These are phyloP conservation scores for Falco cherrug DNA, from an alignment of 2,797 vertebrate genomes.

Conservation along the genomic window DNA sequence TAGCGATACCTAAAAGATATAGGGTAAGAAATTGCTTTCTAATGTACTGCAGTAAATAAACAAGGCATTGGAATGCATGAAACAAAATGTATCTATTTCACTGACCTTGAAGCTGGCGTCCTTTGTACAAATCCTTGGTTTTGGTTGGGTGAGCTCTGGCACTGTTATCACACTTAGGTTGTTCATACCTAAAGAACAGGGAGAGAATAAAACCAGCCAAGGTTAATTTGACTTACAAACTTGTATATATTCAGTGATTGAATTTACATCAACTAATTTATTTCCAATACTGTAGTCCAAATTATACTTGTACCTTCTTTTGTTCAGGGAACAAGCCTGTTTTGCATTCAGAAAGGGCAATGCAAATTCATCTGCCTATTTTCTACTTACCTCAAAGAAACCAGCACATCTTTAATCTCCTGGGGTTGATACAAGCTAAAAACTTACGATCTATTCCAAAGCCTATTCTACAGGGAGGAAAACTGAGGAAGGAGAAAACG, in stretches of 20 bases:
- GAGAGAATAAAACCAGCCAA: neutral
- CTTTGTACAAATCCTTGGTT: conserved; percentile 89
- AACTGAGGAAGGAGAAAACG: neutral
- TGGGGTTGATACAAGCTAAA: neutral
- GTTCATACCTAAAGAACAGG: conserved; percentile 85
- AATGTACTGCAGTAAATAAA: neutral
- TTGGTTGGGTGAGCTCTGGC: conserved; percentile 92
- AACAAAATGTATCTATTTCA: neutral
- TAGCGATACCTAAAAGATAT: neutral
- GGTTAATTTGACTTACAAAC: neutral
- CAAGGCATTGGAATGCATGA: neutral
- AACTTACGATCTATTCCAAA: neutral
- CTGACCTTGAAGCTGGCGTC: conserved; percentile 93
- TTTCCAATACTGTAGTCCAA: neutral
- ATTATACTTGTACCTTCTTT: neutral
- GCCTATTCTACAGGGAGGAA: neutral
- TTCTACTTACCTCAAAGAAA: neutral
- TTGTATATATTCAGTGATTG: too few species aligned
- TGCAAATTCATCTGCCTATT: neutral
- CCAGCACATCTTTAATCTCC: neutral
- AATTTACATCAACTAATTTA: neutral
- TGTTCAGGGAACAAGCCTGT: accelerated
- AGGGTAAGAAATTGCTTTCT: neutral
- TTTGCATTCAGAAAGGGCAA: neutral
- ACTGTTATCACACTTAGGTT: conserved; percentile 92